A percentile compares a stretch with the other conserved stretches of the same genome.
Conservation (phyloP, 2,797 vertebrate species). For the Gastrophryne carolinensis region DNA sequence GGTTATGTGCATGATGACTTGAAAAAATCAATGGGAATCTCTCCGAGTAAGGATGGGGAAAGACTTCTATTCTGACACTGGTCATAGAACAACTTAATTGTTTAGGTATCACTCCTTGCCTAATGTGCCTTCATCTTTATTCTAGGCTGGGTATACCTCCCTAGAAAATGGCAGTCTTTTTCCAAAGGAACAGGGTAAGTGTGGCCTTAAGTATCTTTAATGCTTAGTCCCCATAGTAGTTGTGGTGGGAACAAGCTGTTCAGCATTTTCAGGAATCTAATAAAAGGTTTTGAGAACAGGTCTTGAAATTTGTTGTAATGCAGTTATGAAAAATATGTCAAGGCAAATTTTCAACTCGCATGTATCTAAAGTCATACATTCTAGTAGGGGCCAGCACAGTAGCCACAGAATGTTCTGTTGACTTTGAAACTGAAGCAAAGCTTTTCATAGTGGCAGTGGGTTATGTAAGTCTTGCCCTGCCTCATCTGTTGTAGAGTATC, state of each 20-base stretch:
- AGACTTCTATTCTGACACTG: slow-evolving; percentile 66
- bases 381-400: too few relatives aligned
- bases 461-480: background rate
- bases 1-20: slow-evolving; percentile 88
- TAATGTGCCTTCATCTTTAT: background rate
- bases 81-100: background rate
- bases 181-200: slow-evolving; percentile 52
- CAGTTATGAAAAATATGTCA: too few relatives aligned
- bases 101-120: background rate
- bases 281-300: too few relatives aligned
- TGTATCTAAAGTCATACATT: too few relatives aligned
- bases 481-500: background rate
- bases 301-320: too few relatives aligned
- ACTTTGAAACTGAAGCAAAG: too few relatives aligned
- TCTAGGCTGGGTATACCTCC: background rate
- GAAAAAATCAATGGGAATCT: slow-evolving; percentile 90
- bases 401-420: too few relatives aligned
- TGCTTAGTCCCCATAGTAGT: too few relatives aligned
- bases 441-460: background rate
- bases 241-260: too few relatives aligned
- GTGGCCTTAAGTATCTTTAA: too few relatives aligned
- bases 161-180: background rate
- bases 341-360: too few relatives aligned
- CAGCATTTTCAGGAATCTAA: too few relatives aligned
- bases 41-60: slow-evolving; percentile 88